These are phyloP conservation scores for Siniperca undulata DNA, from an alignment of 2,797 vertebrate species.

Conservation along the genomic window DNA sequence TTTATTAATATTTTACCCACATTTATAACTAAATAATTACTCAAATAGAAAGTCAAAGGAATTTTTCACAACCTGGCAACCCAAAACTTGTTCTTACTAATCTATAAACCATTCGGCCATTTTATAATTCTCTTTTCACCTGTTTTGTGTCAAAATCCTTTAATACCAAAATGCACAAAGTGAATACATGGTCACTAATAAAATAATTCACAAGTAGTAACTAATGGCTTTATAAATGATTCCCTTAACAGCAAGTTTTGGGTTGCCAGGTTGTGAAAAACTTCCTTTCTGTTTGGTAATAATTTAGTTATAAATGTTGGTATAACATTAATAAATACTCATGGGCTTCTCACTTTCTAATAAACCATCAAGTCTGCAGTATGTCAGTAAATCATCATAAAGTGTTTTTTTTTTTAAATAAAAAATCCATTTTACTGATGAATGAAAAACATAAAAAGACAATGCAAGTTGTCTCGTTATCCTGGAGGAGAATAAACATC, in stretches of 20 bases:
- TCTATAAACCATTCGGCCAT: neutral
- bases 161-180: conserved; percentile 16
- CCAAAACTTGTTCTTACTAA: neutral
- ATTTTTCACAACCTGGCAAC: conserved; percentile 13
- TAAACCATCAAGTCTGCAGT: neutral
- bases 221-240: neutral
- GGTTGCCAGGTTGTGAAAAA: neutral
- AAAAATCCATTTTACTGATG: neutral
- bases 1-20: neutral
- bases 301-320: neutral
- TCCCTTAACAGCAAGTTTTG: neutral
- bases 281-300: neutral
- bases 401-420: too few relatives aligned
- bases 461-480: neutral
- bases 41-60: conserved; percentile 8
- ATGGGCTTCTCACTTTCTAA: neutral
- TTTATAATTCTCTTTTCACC: conserved; percentile 21
- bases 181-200: conserved; percentile 13
- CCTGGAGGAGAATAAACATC: neutral
- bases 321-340: neutral
- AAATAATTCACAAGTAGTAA: neutral
- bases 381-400: neutral
- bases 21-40: conserved; percentile 1
- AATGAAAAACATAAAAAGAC: neutral
- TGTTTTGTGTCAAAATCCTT: conserved; percentile 21